Percentiles rank a stretch among this genome's conserved stretches.
These are phyloP conservation scores for Falcunculus frontatus DNA, from an alignment of 2,113 vertebrate genomes.

Conservation along the genomic window DNA sequence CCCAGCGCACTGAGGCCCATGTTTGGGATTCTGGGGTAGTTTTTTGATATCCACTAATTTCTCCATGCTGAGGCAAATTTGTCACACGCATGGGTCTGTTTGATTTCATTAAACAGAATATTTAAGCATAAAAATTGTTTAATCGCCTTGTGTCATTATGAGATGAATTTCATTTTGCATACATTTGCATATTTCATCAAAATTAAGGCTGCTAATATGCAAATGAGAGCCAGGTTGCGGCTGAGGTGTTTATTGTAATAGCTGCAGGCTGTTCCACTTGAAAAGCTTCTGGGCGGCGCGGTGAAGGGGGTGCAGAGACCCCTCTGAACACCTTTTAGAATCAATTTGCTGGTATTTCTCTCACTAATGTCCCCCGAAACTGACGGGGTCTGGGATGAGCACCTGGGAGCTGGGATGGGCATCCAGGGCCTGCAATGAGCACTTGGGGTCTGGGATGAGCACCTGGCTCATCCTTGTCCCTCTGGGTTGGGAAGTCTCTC, in stretches of 20 bases:
- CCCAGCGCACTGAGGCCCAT: not conserved
- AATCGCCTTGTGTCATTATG: constrained; percentile 98
- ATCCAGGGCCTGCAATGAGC: not conserved
- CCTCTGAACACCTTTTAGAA: not conserved
- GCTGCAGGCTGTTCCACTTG: constrained; percentile 88
- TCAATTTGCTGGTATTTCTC: not conserved
- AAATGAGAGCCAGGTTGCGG: constrained; percentile 89
- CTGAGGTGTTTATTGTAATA: constrained; percentile 96
- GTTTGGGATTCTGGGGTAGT: constrained; percentile 53
- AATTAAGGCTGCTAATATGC: constrained; percentile 92
- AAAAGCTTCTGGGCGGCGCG: constrained; percentile 72
- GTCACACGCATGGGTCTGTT: constrained; percentile 88
- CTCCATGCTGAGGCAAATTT: constrained; percentile 87
- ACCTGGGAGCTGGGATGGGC: not conserved
- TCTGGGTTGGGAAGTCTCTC: accelerated
- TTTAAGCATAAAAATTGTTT: constrained; percentile 99
- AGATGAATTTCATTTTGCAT: constrained; percentile 99
- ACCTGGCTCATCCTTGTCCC: too few species aligned
- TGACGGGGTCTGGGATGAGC: accelerated
- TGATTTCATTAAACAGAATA: constrained; percentile 99
- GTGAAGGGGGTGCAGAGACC: not conserved
- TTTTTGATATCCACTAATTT: constrained; percentile 86
- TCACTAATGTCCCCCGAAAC: not conserved
- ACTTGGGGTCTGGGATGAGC: not conserved
- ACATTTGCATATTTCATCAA: constrained; percentile 94